These are phyloP conservation scores for Ormyrus thymus DNA, from an alignment of 2,888 invertebrate species.

Conservation along the genomic window DNA sequence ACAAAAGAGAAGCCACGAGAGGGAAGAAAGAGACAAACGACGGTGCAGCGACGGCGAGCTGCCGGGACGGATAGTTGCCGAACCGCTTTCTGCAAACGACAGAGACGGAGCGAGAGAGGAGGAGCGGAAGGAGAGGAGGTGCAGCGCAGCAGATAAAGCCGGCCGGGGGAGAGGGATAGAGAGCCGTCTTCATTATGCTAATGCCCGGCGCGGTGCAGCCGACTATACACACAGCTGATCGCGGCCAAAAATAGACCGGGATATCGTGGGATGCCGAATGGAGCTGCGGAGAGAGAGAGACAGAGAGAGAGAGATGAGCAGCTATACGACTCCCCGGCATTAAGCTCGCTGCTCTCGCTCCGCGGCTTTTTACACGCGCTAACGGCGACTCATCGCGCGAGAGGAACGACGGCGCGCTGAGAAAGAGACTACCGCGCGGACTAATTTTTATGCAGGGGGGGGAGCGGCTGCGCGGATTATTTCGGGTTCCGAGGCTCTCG, in stretches of 20 bases:
- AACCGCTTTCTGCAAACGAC: conserved; percentile 62
- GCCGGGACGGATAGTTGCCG: conserved; percentile 57
- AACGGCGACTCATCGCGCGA: neutral
- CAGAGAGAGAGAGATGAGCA: too few species aligned
- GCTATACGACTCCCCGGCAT: too few species aligned
- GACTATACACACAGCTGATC: conserved; percentile 26
- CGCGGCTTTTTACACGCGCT: neutral
- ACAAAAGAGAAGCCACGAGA: too few species aligned
- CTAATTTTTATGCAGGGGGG: neutral
- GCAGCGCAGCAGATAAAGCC: conserved; percentile 37
- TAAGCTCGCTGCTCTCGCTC: neutral
- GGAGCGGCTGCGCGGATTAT: conserved; percentile 4
- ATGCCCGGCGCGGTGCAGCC: conserved; percentile 54
- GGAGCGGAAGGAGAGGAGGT: conserved; percentile 10
- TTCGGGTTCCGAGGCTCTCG: neutral
- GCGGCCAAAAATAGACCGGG: conserved; percentile 65
- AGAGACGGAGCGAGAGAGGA: conserved; percentile 55
- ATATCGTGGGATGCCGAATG: conserved; percentile 63
- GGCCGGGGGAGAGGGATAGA: conserved; percentile 7
- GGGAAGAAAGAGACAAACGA: conserved; percentile 2
- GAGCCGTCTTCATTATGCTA: conserved; percentile 70
- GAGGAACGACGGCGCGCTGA: too few species aligned
- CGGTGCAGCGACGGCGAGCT: neutral
- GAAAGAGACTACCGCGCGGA: too few species aligned
- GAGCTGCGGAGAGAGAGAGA: too few species aligned